Base-by-base conservation (phyloP, 2,113 vertebrate species). In the Myodes glareolus region DNA sequence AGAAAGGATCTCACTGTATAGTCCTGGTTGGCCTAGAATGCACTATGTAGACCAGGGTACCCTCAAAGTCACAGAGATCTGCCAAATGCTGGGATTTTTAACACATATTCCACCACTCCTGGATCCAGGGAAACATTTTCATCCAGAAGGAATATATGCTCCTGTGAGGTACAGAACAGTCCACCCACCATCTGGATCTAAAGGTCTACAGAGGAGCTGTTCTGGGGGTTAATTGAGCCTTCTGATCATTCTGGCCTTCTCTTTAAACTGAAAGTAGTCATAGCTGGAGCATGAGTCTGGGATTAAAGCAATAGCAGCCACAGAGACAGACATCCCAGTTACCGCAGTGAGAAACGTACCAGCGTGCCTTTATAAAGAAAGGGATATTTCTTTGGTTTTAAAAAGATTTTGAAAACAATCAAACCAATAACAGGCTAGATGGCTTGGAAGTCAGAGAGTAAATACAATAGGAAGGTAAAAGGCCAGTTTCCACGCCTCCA, bases 171-270 rank as follows among this genome's bases (percentile, higher is more conserved):
- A 4, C 8, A 52, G 55, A 45, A 17, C 10, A 39, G 58, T 19
- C 19, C 33, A 7, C 1, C 65, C 13, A 13, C 1, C 19, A 25
- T 5, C 0, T 3, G 7, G 16, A 29, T 50, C 16, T 42, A 47
- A n/a, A 17, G 10, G 17, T 21, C 67, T 16, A 12, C 6, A 58
- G 23, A 50, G n/a, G 19, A 47, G 39, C 65, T 42, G 61, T 29
- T 42, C 16, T 2, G 23, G 5, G 65, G 25, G 14, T 39, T n/a
- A 65, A 31, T 29, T n/a, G 3, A 52, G 12, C 45, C n/a, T 65
- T 67, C 50, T 50, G 27, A 33, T 72, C 21, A 1, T 36, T 82
- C 52, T 13, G 7, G 11, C 50, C 81, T 92, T 36, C 16, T 52
- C 13, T 13, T 19, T 21, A 9, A 89, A 91, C 58, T n/a, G 33